A percentile compares a stretch with the other conserved stretches of the same genome.
Evolutionary conservation across 2,888 invertebrate genomes (phyloP).

Genomic region (Andrena flavipes): DNA sequence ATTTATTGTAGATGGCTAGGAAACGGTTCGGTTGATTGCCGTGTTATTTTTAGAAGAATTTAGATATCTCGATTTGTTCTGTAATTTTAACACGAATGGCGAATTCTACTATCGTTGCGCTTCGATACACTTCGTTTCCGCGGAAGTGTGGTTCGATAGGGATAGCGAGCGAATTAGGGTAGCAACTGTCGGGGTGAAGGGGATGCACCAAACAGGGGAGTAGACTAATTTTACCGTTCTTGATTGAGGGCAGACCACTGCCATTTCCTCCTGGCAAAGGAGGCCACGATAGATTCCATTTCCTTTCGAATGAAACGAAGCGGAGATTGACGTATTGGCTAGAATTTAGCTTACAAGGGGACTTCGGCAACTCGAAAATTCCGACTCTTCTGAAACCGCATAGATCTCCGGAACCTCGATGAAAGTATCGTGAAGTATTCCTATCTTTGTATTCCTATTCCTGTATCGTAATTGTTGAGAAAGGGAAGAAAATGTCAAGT

Average conservation of each 20-base stretch:
- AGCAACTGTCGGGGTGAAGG: not conserved
- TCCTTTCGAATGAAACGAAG: constrained; percentile 52
- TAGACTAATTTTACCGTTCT: constrained; percentile 75
- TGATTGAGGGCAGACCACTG: constrained; percentile 72
- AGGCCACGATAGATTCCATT: constrained; percentile 69
- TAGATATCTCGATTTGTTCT: not conserved
- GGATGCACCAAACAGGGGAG: constrained; percentile 54
- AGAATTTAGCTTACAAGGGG: constrained; percentile 8
- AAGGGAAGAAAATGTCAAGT: too few species aligned
- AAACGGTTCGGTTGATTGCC: too few species aligned
- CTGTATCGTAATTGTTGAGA: too few species aligned
- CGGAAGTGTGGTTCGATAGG: not conserved
- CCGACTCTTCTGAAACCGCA: too few species aligned
- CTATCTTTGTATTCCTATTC: too few species aligned
- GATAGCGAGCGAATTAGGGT: constrained; percentile 25
- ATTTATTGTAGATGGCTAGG: too few species aligned
- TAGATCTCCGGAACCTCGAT: too few species aligned
- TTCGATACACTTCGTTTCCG: not conserved
- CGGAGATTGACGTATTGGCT: constrained; percentile 34
- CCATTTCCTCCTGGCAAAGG: constrained; percentile 67
- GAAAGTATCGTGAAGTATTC: too few species aligned
- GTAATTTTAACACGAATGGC: not conserved
- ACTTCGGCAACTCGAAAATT: too few species aligned
- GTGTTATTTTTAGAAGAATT: too few species aligned
- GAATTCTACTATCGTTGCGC: not conserved